phyloP scores from a whole-genome alignment of 2,888 invertebrate genomes.

The Metalampra italica region DNA sequence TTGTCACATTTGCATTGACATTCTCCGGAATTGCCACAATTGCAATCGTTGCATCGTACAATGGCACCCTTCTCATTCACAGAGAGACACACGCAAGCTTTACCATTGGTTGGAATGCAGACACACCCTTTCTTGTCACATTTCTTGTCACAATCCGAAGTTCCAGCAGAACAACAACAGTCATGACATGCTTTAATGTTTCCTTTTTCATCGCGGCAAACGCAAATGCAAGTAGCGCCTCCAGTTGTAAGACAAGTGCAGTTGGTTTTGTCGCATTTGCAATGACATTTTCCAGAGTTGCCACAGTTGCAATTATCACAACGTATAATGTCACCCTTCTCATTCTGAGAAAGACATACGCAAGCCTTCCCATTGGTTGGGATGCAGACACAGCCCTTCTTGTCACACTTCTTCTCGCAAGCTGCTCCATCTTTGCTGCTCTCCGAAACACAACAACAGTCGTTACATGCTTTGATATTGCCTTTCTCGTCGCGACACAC shows the following conservation, averaged over 20 bases:
- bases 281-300: slow-evolving; percentile 19
- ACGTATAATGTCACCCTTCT: slow-evolving; percentile 19
- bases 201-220: slow-evolving; percentile 25
- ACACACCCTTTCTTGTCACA: slow-evolving; percentile 13
- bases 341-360: slow-evolving; percentile 24
- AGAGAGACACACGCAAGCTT: slow-evolving; percentile 17
- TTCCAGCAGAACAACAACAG: slow-evolving; percentile 12
- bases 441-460: slow-evolving; percentile 2
- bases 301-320: slow-evolving; percentile 28
- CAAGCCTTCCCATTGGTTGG: slow-evolving; percentile 22
- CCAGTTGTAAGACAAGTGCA: slow-evolving; percentile 38
- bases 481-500: slow-evolving; percentile 26
- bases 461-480: slow-evolving; percentile 15
- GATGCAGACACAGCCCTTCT: slow-evolving; percentile 21
- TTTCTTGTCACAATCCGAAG: slow-evolving; percentile 7
- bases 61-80: slow-evolving; percentile 9
- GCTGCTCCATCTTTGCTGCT: slow-evolving; percentile 13
- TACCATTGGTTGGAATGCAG: slow-evolving; percentile 14
- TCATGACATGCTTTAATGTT: slow-evolving; percentile 25
- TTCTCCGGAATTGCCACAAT: slow-evolving; percentile 5
- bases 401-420: slow-evolving; percentile 10
- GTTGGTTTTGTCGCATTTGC: slow-evolving; percentile 25
- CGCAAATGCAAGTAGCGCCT: slow-evolving; percentile 26
- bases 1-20: slow-evolving; percentile 23
- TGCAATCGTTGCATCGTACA: slow-evolving; percentile 3